Evolutionary conservation across 2,113 vertebrate species (phyloP), one percentile per base, ranked within the genome.

Genomic region (Macquaria ambigua): DNA sequence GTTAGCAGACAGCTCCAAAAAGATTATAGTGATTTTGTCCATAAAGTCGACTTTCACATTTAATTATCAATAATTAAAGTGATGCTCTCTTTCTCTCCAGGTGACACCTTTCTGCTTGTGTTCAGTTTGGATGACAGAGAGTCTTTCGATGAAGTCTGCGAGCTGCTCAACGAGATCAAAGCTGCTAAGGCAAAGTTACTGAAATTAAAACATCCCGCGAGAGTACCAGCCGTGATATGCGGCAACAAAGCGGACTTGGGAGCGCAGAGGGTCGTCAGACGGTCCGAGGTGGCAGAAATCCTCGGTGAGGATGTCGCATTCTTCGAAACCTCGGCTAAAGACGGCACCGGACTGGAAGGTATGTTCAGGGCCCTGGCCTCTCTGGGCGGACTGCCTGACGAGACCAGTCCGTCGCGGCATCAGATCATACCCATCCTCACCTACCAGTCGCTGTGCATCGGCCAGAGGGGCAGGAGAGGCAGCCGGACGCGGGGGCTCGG

Each of bases 41-140:
- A 37, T 10, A 20, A 46, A 69, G 1, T 6, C 12, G 0, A 56
- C 9, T 56, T n/a, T 64, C 20, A 21, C 11, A 76, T 37, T 76
- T 21, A 25, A 20, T 64, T 6, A n/a, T 21, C 8, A 53, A 25
- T 59, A 16, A 48, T 69, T 5, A 20, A 70, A 23, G 25, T 70
- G 25, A 56, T 46, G 48, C 31, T 63, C 21, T 62, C 9, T 79
- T n/a, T 41, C 11, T 75, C 9, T 48, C 41, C 90, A 96, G 96
- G 95, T 74, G 95, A 96, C 62, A 89, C 94, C 6, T 96, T 96
- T 53, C 85, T 96, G 55, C 93, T 96, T 5, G 94, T 95, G 77
- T 96, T 96, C 88, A 94, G 94, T 82, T 55, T 96, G 88, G 92
- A 94, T 31, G 93, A 95, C 92, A 87, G 62, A 39, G 90, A 94